A percentile compares a stretch with the other conserved stretches of the same genome.
phyloP scores from a whole-genome alignment of 2,113 vertebrate species.

The Oplegnathus fasciatus region DNA sequence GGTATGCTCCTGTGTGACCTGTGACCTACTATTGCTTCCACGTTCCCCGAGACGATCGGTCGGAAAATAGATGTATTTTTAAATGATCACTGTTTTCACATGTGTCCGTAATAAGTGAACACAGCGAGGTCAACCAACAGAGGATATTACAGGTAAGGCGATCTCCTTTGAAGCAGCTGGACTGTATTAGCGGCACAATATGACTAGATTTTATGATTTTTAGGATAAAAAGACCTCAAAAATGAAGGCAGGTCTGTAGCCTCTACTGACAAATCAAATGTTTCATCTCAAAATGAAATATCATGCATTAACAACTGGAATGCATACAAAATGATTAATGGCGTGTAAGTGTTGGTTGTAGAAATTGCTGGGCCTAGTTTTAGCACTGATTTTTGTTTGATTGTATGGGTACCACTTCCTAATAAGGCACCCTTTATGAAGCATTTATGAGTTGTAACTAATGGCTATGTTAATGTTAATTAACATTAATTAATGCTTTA shows the following conservation, averaged over 20 bases:
- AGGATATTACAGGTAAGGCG: slow-evolving; percentile 41
- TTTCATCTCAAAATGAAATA: slow-evolving; percentile 19
- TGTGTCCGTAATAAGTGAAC: slow-evolving; percentile 27
- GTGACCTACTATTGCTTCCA: background rate
- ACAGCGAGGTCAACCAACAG: slow-evolving; percentile 24
- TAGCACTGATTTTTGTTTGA: background rate
- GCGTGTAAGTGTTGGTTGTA: background rate
- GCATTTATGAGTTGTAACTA: background rate
- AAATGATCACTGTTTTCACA: slow-evolving; percentile 28
- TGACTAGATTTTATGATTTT: slow-evolving; percentile 13
- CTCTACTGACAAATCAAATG: background rate
- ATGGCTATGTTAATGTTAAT: background rate
- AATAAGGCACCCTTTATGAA: background rate
- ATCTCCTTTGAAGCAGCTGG: slow-evolving; percentile 49
- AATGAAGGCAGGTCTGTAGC: background rate
- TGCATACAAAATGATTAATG: background rate
- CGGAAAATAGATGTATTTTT: slow-evolving; percentile 16
- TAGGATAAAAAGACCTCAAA: background rate
- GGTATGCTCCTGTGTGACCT: slow-evolving; percentile 11
- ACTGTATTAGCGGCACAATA: slow-evolving; percentile 17
- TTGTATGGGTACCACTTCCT: too few species aligned
- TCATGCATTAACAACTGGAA: background rate
- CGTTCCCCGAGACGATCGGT: background rate
- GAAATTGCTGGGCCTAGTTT: background rate
- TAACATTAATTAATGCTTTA: background rate